Conservation (phyloP, 2,113 vertebrate species). For the Scalopus aquaticus region DNA sequence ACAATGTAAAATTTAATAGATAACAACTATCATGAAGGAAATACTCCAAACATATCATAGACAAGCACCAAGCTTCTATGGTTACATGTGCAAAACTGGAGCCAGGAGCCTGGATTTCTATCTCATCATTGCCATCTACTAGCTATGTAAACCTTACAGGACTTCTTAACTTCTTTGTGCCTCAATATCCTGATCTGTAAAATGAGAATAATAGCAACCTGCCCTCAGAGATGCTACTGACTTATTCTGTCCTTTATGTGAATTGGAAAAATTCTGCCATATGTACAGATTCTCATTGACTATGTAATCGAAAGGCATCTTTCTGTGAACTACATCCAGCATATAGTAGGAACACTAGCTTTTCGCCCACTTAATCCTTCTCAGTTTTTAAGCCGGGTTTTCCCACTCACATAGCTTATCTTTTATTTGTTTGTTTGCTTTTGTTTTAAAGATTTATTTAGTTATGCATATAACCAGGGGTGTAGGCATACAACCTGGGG, state of each 20-base stretch:
- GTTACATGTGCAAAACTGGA: background rate
- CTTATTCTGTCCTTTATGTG: background rate
- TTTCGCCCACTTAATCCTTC: background rate
- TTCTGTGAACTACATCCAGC: background rate
- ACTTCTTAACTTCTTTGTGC: background rate
- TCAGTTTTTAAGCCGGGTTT: background rate
- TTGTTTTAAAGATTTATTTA: too few relatives aligned
- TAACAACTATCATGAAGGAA: background rate
- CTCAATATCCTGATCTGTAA: background rate
- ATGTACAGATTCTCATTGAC: background rate
- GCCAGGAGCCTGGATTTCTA: background rate
- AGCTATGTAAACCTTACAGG: background rate
- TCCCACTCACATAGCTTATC: background rate
- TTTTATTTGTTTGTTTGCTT: too few relatives aligned
- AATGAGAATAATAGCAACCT: background rate
- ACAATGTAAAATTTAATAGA: background rate
- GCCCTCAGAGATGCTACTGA: background rate
- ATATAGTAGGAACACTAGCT: background rate
- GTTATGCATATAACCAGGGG: too few relatives aligned
- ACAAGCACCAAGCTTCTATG: background rate
- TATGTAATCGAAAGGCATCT: background rate
- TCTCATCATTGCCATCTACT: background rate
- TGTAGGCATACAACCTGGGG: too few relatives aligned
- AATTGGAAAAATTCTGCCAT: background rate
- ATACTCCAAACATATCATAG: background rate